Percentiles rank a stretch among this genome's conserved stretches.
Evolutionary conservation across 2,888 invertebrate genomes (phyloP).

Genomic region (Amphipyra berbera): DNA sequence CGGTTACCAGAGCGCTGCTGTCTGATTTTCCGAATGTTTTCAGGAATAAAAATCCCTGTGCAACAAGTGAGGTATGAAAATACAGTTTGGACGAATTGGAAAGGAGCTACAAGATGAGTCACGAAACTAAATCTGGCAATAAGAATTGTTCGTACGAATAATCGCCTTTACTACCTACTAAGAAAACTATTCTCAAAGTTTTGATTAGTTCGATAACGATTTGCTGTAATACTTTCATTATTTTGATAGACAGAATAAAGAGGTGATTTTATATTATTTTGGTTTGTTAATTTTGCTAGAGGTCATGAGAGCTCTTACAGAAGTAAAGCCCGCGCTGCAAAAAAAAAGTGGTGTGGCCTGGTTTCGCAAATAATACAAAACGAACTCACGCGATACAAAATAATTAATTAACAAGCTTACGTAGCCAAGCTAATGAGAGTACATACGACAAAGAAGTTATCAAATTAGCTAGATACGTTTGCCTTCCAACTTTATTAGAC

Average conservation of each 20-base stretch:
- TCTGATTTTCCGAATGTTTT: background rate
- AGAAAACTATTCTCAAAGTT: constrained; percentile 1
- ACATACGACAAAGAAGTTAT: constrained; percentile 19
- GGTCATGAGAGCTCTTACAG: background rate
- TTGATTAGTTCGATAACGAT: constrained; percentile 2
- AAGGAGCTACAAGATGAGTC: background rate
- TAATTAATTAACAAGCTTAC: constrained; percentile 14
- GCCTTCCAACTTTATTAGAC: constrained; percentile 6
- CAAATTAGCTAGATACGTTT: constrained; percentile 11
- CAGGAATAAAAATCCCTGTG: background rate
- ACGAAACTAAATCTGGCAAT: background rate
- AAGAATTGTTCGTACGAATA: background rate
- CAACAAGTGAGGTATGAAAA: constrained; percentile 4
- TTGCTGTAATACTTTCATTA: background rate
- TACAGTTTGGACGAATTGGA: background rate
- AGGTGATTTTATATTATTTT: background rate
- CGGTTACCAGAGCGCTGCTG: too few relatives aligned
- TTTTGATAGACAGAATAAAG: background rate
- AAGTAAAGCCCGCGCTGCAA: background rate
- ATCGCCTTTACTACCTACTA: constrained; percentile 1
- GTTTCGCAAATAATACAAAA: background rate
- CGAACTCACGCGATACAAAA: background rate
- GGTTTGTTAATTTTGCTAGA: background rate
- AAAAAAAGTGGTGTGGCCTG: background rate
- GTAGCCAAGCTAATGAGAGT: constrained; percentile 8